Percentiles rank a stretch among this genome's conserved stretches.
These are phyloP conservation scores for Diorhabda sublineata DNA, from an alignment of 1,140 invertebrate species.

Conservation along the genomic window DNA sequence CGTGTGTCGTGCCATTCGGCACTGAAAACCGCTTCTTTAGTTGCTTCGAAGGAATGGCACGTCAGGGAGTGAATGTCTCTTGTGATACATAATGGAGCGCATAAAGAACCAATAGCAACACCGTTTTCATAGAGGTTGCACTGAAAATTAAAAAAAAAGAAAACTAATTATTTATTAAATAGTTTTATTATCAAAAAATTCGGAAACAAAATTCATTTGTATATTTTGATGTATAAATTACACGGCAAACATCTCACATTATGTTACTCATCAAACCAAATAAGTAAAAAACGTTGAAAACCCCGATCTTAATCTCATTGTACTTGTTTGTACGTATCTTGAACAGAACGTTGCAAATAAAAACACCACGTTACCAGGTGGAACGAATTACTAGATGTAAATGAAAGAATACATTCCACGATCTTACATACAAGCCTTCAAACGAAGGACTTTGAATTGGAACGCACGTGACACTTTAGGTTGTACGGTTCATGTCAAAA, in stretches of 20 bases:
- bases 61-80: slow-evolving; percentile 52
- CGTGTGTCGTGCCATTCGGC: slow-evolving; percentile 52
- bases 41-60: slow-evolving; percentile 55
- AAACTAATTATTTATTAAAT: no score
- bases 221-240: background rate
- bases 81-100: slow-evolving; percentile 53
- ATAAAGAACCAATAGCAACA: slow-evolving; percentile 55
- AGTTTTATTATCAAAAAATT: background rate
- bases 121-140: slow-evolving; percentile 52
- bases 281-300: background rate
- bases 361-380: background rate
- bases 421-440: no score
- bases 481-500: no score
- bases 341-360: background rate
- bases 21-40: slow-evolving; percentile 57
- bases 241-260: background rate
- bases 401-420: no score
- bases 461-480: no score
- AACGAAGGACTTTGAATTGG: no score
- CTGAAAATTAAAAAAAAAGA: slow-evolving; percentile 45
- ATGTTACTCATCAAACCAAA: background rate
- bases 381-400: background rate
- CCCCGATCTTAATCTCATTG: background rate
- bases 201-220: background rate
- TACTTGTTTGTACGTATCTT: background rate